Evolutionary conservation across 2,888 invertebrate species (phyloP), one percentile per base, ranked within the genome.

Genomic region (Heteromurus nitidus): DNA sequence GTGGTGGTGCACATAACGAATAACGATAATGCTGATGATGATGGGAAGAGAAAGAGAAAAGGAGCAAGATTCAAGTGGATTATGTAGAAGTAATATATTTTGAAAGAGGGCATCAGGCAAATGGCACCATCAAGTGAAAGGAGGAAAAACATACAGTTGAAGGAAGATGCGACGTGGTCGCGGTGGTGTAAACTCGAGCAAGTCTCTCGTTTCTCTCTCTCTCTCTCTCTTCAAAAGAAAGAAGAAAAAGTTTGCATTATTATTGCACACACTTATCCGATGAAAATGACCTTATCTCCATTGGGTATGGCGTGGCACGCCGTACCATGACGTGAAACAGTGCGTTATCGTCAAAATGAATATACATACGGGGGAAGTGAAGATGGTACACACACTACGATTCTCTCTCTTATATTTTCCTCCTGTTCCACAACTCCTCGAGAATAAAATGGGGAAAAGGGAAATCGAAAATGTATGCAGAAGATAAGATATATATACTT

Each of bases 191-290:
- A n/a, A n/a, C n/a, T n/a, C n/a, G n/a, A n/a, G n/a, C n/a, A n/a
- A n/a, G n/a, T n/a, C n/a, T n/a, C n/a, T n/a, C n/a, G n/a, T n/a
- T n/a, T n/a, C n/a, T n/a, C n/a, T n/a, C n/a, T 13, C 20, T 24
- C 24, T 5, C 55, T 55, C 55, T 13, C 20, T 3, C 3, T 55
- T 24, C 22, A 65, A n/a, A n/a, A n/a, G 58, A 18, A 55, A n/a
- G 53, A 69, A 60, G 28, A 73, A 73, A 73, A 47, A 53, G 31
- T 69, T 73, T 60, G 24, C n/a, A 62, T 47, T 62, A 73, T 73
- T 73, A 72, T 72, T 60, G 62, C n/a, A 22, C 60, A 60, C 31
- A 73, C 44, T 62, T 73, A 73, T 73, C 50, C 44, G 42, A 73
- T 62, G 72, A 62, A 55, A 72, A 72, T 60, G 72, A 60, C 30